A percentile compares a stretch with the other conserved stretches of the same genome.
Conservation (phyloP, 1,140 invertebrate species). For the Hermatobates lingyangjiaoensis region DNA sequence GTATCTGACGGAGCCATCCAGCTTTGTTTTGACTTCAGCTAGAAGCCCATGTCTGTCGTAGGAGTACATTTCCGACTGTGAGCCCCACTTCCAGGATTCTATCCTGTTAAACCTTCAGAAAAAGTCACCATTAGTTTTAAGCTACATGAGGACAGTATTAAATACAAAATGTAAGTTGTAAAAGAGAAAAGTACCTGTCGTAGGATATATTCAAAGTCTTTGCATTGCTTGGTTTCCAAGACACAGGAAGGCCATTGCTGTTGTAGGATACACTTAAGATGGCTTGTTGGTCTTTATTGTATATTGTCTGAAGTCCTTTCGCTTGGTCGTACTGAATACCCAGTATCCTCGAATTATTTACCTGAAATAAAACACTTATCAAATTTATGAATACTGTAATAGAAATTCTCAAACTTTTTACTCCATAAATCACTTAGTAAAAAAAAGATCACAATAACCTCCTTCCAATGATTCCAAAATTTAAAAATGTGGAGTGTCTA, state of each 20-base stretch:
- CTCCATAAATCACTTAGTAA: background rate
- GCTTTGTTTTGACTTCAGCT: constrained; percentile 57
- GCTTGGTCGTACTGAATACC: constrained; percentile 81
- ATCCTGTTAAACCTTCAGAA: constrained; percentile 57
- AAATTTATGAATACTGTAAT: background rate
- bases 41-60: constrained; percentile 74
- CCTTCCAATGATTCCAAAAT: too few species aligned
- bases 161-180: background rate
- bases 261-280: constrained; percentile 74
- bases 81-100: constrained; percentile 80
- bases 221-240: constrained; percentile 49
- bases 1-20: constrained; percentile 55
- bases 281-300: constrained; percentile 59
- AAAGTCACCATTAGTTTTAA: background rate
- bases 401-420: background rate
- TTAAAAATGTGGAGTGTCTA: too few species aligned
- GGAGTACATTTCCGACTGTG: constrained; percentile 60
- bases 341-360: constrained; percentile 62
- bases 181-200: constrained; percentile 34
- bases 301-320: constrained; percentile 69
- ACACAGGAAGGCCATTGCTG: constrained; percentile 59
- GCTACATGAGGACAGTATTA: background rate
- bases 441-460: background rate
- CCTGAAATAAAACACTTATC: constrained; percentile 22
- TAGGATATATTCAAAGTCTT: constrained; percentile 75